These are phyloP conservation scores for Trissolcus brochymenae DNA, from an alignment of 2,888 invertebrate species.

Conservation along the genomic window DNA sequence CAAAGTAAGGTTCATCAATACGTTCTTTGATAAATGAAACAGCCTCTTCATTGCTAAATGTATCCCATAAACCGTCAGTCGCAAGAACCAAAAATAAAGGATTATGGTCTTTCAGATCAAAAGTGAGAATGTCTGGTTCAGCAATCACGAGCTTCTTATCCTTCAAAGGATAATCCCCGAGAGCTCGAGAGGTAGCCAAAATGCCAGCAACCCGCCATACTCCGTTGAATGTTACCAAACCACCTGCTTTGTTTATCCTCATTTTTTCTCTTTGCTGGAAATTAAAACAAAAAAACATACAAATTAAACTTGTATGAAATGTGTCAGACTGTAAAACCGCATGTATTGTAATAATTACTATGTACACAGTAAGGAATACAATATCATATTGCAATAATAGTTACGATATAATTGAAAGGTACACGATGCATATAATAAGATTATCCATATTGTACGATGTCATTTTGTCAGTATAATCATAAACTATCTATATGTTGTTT, in stretches of 20 bases:
- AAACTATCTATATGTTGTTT: neutral
- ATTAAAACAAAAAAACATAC: slow-evolving; percentile 37
- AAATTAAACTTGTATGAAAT: slow-evolving; percentile 5
- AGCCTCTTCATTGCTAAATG: slow-evolving; percentile 96
- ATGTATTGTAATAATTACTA: neutral
- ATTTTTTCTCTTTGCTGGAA: slow-evolving; percentile 89
- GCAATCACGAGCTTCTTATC: slow-evolving; percentile 95
- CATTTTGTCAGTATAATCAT: too few species aligned
- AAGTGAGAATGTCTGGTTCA: slow-evolving; percentile 95
- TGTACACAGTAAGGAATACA: neutral
- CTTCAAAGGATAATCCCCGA: slow-evolving; percentile 97
- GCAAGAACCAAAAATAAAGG: slow-evolving; percentile 94
- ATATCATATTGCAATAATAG: too few species aligned
- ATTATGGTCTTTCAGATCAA: slow-evolving; percentile 90
- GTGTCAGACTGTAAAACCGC: neutral
- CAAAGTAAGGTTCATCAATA: slow-evolving; percentile 90
- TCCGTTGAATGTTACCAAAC: slow-evolving; percentile 95
- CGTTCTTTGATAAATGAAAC: slow-evolving; percentile 91
- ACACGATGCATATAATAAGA: too few species aligned
- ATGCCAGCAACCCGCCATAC: slow-evolving; percentile 98
- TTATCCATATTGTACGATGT: too few species aligned
- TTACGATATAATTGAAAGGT: neutral
- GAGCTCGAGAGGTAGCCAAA: slow-evolving; percentile 93
- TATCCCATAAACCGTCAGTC: slow-evolving; percentile 98
- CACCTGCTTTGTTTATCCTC: slow-evolving; percentile 95